Evolutionary conservation across 2,113 vertebrate genomes (phyloP), one percentile per base, ranked within the genome.

Genomic region (Perca schrenkii): DNA sequence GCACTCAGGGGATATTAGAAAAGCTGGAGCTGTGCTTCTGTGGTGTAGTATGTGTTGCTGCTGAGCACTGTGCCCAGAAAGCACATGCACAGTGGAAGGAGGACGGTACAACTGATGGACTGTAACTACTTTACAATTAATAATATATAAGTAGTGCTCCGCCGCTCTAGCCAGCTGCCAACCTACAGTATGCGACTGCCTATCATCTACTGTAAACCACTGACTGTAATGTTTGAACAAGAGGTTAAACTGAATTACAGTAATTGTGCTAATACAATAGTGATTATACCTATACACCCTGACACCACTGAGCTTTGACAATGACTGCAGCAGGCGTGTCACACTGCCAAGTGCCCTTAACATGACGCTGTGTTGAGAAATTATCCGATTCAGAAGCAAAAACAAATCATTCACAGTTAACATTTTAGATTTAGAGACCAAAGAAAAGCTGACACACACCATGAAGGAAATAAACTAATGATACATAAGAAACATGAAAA

Each of bases 81-180:
- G 60, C 76, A 60, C 14, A 4, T 54, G 43, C 62, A 43, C 54
- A 46, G 47, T 16, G 52, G 65, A 53, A 67, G 50, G 34, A 78
- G 31, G 54, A 58, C 8, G 6, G 47, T 54, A n/a, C n/a, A 65
- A 56, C 68, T 72, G 82, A 71, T 78, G 60, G 73, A 80, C 67
- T 77, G 54, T 28, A 80, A 79, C 60, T 78, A 64, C 69, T 82
- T 77, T 64, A 46, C 50, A 56, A 72, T 91, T 8, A 88, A 86
- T 89, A 79, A 86, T 79, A 66, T 54, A 88, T 75, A 77, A 75
- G 72, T n/a, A 65, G 25, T 15, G 54, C 56, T 71, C 54, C 0
- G 11, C 25, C 3, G 28, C 50, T 14, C 50, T 6, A 43, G 34
- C 56, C 58, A 66, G 70, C 80, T 78, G 73, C 80, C 43, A 70